Evolutionary conservation across 2,888 invertebrate genomes (phyloP).

Genomic region (Torymus tubicola): DNA sequence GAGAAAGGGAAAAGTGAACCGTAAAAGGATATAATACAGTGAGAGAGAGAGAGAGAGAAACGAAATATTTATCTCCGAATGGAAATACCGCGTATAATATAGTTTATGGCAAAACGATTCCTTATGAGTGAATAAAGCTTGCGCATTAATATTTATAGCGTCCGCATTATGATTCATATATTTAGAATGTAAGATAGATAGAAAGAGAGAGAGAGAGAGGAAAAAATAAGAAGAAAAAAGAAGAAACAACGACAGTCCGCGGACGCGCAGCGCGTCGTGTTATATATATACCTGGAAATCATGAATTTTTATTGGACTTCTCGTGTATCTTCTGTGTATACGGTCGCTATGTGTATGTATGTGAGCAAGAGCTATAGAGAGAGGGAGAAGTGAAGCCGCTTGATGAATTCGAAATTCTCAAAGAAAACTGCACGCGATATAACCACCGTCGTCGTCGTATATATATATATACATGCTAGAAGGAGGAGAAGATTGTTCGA

Average conservation of each 20-base stretch:
- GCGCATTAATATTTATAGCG: constrained; percentile 5
- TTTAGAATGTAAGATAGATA: neutral
- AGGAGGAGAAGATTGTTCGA: too few species aligned
- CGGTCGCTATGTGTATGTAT: too few species aligned
- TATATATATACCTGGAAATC: neutral
- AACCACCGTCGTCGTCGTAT: too few species aligned
- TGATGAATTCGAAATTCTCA: constrained; percentile 10
- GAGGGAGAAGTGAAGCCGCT: neutral
- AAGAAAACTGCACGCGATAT: neutral
- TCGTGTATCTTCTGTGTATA: neutral
- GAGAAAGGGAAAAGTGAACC: too few species aligned
- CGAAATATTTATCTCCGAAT: too few species aligned
- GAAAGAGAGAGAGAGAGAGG: neutral
- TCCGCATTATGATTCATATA: constrained; percentile 1
- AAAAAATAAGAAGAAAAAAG: neutral
- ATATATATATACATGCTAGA: too few species aligned
- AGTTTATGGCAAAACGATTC: too few species aligned
- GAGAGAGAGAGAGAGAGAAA: too few species aligned
- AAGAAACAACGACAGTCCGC: neutral
- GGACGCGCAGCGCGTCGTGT: neutral
- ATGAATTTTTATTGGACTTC: constrained; percentile 18
- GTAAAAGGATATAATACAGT: too few species aligned
- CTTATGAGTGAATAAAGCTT: too few species aligned
- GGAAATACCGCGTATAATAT: too few species aligned
- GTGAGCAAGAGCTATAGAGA: too few species aligned